Conservation (phyloP, 2,797 vertebrate species). For the Lepilemur ruficaudatus region DNA sequence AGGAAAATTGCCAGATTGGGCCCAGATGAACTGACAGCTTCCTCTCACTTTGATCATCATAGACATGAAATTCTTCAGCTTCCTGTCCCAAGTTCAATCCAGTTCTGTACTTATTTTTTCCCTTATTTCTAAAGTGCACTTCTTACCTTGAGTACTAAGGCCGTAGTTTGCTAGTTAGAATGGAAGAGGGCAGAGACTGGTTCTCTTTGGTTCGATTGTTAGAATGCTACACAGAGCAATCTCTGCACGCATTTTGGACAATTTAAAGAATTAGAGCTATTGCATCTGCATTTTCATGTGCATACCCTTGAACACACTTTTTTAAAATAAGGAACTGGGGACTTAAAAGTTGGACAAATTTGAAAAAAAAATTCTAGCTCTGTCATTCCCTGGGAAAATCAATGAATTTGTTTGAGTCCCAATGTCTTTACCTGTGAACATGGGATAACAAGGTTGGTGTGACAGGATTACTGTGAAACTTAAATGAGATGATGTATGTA, state of each 20-base stretch:
- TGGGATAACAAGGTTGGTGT: not conserved
- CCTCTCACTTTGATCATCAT: conserved; percentile 40
- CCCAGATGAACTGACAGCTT: conserved; percentile 35
- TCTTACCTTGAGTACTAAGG: not conserved
- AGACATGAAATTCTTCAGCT: conserved; percentile 45
- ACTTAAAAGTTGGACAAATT: not conserved
- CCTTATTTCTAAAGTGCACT: not conserved
- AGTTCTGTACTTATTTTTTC: not conserved
- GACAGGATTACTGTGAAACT: not conserved
- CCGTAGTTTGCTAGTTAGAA: not conserved
- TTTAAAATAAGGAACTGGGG: not conserved
- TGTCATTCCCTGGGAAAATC: not conserved
- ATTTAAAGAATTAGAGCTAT: not conserved
- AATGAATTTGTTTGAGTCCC: not conserved
- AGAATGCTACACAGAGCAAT: not conserved
- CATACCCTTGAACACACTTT: not conserved
- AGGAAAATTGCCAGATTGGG: conserved; percentile 34
- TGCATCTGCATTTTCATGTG: not conserved
- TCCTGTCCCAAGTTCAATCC: not conserved
- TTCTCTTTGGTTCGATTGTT: not conserved
- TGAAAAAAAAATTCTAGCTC: conserved; percentile 21
- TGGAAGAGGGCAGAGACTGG: not conserved
- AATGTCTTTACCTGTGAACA: not conserved
- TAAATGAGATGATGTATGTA: not conserved
- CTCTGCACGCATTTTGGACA: not conserved